phyloP scores from a whole-genome alignment of 2,888 invertebrate species.

The Machimus rusticus region DNA sequence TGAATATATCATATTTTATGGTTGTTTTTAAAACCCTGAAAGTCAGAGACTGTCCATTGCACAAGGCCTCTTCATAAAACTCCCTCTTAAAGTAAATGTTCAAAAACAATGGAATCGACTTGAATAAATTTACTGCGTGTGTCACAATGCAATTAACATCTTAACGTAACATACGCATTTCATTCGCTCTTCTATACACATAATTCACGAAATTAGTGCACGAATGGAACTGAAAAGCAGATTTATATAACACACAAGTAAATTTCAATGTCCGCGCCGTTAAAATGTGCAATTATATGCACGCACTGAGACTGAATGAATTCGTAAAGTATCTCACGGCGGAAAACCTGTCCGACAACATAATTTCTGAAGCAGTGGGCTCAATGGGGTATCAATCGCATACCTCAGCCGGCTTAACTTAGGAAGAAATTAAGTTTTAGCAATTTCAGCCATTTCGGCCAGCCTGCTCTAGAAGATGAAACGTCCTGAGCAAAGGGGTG shows the following conservation, averaged over 20 bases:
- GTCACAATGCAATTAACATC: not conserved
- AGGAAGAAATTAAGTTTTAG: not conserved
- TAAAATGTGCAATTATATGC: conserved; percentile 31
- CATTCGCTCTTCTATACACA: not conserved
- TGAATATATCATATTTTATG: not conserved
- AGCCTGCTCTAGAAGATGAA: not conserved
- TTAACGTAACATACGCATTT: not conserved
- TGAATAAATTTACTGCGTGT: not conserved
- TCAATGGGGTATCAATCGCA: not conserved
- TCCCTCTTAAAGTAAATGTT: not conserved
- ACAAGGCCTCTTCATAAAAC: not conserved
- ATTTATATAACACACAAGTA: not conserved
- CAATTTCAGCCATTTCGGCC: not conserved
- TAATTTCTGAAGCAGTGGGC: not conserved
- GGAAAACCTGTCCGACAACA: not conserved
- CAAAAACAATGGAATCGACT: not conserved
- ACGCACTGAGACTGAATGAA: not conserved
- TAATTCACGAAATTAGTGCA: not conserved
- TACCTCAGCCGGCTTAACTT: not conserved
- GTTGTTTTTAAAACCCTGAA: not conserved
- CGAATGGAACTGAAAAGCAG: not conserved
- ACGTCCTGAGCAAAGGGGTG: not conserved
- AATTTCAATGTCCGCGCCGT: conserved; percentile 5
- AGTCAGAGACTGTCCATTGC: not conserved
- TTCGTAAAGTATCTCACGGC: not conserved